These are phyloP conservation scores for Tylochromis polylepis DNA, from an alignment of 2,113 vertebrate genomes.

Conservation along the genomic window DNA sequence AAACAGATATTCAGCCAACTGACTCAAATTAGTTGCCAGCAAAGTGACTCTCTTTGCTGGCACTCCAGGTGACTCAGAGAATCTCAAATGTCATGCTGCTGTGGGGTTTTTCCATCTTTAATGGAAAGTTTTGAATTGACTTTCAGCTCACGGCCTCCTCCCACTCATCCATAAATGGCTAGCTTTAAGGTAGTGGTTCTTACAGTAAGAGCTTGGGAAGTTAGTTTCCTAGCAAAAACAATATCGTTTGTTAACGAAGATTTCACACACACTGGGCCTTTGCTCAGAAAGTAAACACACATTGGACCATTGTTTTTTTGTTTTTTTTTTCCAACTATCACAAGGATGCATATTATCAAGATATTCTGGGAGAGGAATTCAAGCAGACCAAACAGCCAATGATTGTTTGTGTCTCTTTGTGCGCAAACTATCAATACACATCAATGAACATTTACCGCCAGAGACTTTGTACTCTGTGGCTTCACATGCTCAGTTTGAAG, in stretches of 20 bases:
- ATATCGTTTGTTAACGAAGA: constrained; percentile 23
- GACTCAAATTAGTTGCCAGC: not conserved
- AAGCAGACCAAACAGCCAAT: constrained; percentile 56
- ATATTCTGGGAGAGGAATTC: constrained; percentile 55
- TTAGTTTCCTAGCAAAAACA: constrained; percentile 24
- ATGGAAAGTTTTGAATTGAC: not conserved
- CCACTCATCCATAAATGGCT: not conserved
- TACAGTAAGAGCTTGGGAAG: constrained; percentile 22
- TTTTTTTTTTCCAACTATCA: constrained; percentile 1
- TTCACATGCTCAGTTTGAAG: constrained; percentile 43
- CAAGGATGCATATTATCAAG: constrained; percentile 28
- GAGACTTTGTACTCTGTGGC: constrained; percentile 5
- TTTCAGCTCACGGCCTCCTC: not conserved
- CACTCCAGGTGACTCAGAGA: not conserved
- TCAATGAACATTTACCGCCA: constrained; percentile 38
- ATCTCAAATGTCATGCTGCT: not conserved
- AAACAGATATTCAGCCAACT: not conserved
- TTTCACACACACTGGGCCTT: constrained; percentile 36
- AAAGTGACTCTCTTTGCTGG: no score
- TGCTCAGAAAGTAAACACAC: constrained; percentile 45
- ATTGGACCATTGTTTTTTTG: constrained; percentile 46
- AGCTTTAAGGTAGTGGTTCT: not conserved
- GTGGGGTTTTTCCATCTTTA: not conserved
- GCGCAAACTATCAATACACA: constrained; percentile 56
- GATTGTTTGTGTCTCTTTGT: constrained; percentile 60